Evolutionary conservation across 2,888 invertebrate species (phyloP).

Genomic region (Furcula furcula): DNA sequence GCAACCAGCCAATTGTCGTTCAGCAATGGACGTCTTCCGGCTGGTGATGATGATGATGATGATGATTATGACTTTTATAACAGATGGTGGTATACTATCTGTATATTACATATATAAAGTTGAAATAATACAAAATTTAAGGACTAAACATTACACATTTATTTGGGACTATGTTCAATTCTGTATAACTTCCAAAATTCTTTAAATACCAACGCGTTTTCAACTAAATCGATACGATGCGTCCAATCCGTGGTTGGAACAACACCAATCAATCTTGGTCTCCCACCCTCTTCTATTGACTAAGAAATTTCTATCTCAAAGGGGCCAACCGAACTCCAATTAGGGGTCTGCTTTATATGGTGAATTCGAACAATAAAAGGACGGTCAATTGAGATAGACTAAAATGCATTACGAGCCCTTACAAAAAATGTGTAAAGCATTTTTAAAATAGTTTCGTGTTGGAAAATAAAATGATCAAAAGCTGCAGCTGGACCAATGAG

Average conservation of each 20-base stretch:
- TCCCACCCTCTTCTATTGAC: neutral
- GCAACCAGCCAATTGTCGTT: no score
- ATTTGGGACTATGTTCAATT: no score
- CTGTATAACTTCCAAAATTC: constrained; percentile 49
- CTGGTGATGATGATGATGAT: no score
- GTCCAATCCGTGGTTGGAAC: constrained; percentile 38
- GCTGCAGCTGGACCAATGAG: constrained; percentile 1
- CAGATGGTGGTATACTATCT: no score
- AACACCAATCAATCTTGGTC: constrained; percentile 25
- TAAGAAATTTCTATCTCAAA: neutral
- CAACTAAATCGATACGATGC: constrained; percentile 55
- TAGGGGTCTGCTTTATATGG: constrained; percentile 30
- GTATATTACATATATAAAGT: no score
- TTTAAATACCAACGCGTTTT: constrained; percentile 49
- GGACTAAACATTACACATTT: no score
- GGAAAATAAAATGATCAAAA: constrained; percentile 14
- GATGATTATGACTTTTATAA: no score
- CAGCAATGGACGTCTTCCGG: no score
- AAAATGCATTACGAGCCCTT: constrained; percentile 51
- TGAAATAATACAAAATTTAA: no score
- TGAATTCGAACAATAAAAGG: constrained; percentile 30
- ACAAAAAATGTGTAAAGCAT: constrained; percentile 27
- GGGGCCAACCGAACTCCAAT: constrained; percentile 13
- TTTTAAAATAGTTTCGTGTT: constrained; percentile 26
- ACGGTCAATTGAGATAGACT: constrained; percentile 41